These are phyloP conservation scores for Lasioglossum vierecki DNA, from an alignment of 2,888 invertebrate species.

Conservation along the genomic window DNA sequence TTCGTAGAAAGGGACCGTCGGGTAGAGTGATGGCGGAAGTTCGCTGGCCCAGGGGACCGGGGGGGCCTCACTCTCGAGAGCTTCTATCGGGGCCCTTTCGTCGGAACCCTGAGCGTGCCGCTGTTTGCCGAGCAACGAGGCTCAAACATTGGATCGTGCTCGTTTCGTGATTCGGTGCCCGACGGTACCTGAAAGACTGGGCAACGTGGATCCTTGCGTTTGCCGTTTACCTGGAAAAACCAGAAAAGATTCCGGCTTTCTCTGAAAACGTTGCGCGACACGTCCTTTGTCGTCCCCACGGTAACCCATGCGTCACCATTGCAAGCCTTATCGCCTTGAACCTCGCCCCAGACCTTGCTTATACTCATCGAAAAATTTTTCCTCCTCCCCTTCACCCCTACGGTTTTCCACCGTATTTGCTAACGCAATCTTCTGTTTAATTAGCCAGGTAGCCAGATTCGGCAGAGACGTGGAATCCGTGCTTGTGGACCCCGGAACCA, in stretches of 20 bases:
- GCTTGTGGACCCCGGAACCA: not conserved
- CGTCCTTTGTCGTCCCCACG: conserved; percentile 21
- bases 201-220: conserved; percentile 23
- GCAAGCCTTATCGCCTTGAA: not conserved
- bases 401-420: not conserved
- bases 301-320: not conserved
- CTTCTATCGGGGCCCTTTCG: conserved; percentile 65
- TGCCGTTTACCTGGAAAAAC: conserved; percentile 65
- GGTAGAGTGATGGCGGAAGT: conserved; percentile 33
- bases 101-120: conserved; percentile 76
- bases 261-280: conserved; percentile 47
- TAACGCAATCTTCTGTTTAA: conserved; percentile 11
- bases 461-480: not conserved
- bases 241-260: conserved; percentile 43
- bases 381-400: no score
- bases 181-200: conserved; percentile 45
- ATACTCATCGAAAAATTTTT: not conserved
- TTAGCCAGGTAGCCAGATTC: not conserved
- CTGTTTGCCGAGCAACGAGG: conserved; percentile 78
- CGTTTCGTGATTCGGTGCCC: conserved; percentile 65
- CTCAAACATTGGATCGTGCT: conserved; percentile 79
- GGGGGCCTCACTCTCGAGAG: conserved; percentile 44
- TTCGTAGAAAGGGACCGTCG: conserved; percentile 55
- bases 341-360: not conserved
- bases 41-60: not conserved